Evolutionary conservation across 2,113 vertebrate genomes (phyloP).

Genomic region (Stegastes partitus): DNA sequence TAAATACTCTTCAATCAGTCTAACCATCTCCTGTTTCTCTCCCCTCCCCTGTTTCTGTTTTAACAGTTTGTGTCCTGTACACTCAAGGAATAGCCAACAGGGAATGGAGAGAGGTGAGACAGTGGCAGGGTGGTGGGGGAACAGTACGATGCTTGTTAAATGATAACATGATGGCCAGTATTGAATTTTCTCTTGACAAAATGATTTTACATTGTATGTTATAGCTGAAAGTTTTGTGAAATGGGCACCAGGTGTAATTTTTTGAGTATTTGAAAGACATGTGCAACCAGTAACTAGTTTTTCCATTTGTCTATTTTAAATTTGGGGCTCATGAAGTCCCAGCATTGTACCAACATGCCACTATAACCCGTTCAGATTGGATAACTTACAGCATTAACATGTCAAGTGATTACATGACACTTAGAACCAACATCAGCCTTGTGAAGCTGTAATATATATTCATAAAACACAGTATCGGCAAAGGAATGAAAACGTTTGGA

Average conservation of each 20-base stretch:
- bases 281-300: too few relatives aligned
- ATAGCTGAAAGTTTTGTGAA: too few relatives aligned
- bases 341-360: too few relatives aligned
- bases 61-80: conserved; percentile 91
- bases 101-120: conserved; percentile 98
- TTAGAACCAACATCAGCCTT: not conserved
- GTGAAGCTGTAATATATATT: not conserved
- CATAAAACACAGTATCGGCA: too few relatives aligned
- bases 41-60: conserved; percentile 24
- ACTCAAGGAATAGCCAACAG: conserved; percentile 94
- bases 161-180: not conserved
- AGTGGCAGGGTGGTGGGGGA: not conserved
- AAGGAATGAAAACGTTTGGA: too few relatives aligned
- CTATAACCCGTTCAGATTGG: too few relatives aligned
- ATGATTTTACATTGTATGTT: too few relatives aligned
- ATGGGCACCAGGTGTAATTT: too few relatives aligned
- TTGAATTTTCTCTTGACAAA: not conserved
- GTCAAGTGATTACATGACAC: not conserved
- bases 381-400: too few relatives aligned
- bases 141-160: not conserved
- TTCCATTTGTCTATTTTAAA: too few relatives aligned
- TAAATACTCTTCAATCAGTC: conserved; percentile 56
- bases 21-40: conserved; percentile 29
- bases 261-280: too few relatives aligned
- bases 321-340: too few relatives aligned